Evolutionary conservation across 2,113 vertebrate genomes (phyloP).

Genomic region (Lontra canadensis): DNA sequence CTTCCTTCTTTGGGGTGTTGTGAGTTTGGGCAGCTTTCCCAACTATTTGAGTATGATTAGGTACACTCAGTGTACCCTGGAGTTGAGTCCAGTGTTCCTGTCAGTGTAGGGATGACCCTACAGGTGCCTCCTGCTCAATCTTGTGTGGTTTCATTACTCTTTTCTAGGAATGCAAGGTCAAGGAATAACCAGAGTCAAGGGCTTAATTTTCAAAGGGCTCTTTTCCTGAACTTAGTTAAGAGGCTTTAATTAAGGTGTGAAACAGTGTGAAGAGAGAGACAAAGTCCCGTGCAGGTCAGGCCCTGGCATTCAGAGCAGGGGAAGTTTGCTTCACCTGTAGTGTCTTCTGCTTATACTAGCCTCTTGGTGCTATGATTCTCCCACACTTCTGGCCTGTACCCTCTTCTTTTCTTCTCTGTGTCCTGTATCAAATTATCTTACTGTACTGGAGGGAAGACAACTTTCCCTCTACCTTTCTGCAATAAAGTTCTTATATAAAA

Average conservation of each 20-base stretch:
- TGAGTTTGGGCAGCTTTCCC: not conserved
- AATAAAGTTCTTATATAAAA: not conserved
- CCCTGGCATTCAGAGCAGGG: not conserved
- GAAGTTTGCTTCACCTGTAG: not conserved
- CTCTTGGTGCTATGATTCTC: not conserved
- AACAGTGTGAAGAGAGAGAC: not conserved
- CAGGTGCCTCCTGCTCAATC: not conserved
- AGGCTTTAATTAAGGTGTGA: not conserved
- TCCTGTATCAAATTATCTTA: not conserved
- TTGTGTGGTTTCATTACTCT: not conserved
- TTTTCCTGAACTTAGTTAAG: not conserved
- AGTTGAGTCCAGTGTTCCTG: not conserved
- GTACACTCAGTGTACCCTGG: rapidly evolving
- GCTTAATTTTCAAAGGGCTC: not conserved
- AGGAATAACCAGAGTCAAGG: not conserved
- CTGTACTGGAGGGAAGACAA: not conserved
- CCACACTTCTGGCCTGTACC: too few relatives aligned
- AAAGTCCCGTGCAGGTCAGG: not conserved
- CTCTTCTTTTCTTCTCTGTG: not conserved
- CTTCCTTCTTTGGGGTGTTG: not conserved
- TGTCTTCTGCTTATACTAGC: not conserved
- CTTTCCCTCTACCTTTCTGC: not conserved
- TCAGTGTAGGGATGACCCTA: too few relatives aligned
- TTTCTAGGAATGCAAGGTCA: not conserved
- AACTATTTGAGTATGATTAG: not conserved